Base-by-base conservation (phyloP, 2,113 vertebrate species). In the Cyprinodon variegatus region DNA sequence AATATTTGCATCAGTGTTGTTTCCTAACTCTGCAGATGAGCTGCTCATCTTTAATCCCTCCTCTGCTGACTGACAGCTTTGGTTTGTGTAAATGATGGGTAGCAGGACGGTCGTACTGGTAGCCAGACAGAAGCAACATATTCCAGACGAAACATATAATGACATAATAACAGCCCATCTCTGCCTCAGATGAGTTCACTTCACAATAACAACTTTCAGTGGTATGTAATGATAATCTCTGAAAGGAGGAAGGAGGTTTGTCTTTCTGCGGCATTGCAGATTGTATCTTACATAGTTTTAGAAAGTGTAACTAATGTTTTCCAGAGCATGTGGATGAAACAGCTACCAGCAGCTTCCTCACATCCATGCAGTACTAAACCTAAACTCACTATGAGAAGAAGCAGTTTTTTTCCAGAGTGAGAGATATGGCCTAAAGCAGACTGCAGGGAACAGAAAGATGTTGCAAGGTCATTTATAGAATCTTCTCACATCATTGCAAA, bases 121-220 rank as follows among this genome's bases (percentile, higher is more conserved):
- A 77, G 57, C 22, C 12, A 72, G 77, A 76, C 71, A 48, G 72
- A 74, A 45, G 78, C 79, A 72, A 83, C 29, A 68, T 84, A 75
- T 83, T 87, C 84, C 79, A 83, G 71, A 72, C 66, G 81, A 85
- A 85, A 81, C 62, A 53, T 74, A 69, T 87, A 85, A 88, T 87
- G 76, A 87, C 73, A 83, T 88, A 90, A 89, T 90, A 79, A 86
- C 82, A 83, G 72, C 57, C 71, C 45, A 13, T 60, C 85, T 88
- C 72, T 80, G 77, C 80, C 87, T 89, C 88, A 85, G 72, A 86
- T 79, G 41, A 59, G 67, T 70, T 84, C 67, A 64, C 68, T 12
- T 40, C 86, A 79, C 82, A 85, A 90, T 78, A 86, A 84, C 84
- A 84, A 76, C 83, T 85, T 82, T 84, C 80, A 61, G 11, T 22